Percentiles rank a stretch among this genome's conserved stretches.
Conservation (phyloP, 2,888 invertebrate species). For the Drosophila antonietae region DNA sequence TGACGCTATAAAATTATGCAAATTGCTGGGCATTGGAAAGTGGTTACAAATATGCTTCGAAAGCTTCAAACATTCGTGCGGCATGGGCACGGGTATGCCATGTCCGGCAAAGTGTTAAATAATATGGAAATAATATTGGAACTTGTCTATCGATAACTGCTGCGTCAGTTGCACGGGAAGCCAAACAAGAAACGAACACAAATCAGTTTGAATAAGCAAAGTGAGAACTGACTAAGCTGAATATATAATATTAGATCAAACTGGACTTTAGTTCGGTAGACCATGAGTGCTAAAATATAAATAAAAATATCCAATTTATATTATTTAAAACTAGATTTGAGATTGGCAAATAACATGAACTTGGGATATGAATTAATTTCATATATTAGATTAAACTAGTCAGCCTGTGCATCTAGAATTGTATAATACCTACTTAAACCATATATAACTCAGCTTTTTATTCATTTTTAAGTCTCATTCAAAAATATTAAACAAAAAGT, state of each 20-base stretch:
- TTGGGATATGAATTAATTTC: neutral
- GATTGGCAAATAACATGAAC: too few relatives aligned
- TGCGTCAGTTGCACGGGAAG: slow-evolving; percentile 13
- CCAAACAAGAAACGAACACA: neutral
- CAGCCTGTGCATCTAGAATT: neutral
- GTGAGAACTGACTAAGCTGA: neutral
- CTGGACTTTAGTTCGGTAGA: neutral
- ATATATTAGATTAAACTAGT: neutral
- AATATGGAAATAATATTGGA: slow-evolving; percentile 16
- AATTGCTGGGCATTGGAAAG: slow-evolving; percentile 59
- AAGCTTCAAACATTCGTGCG: slow-evolving; percentile 18
- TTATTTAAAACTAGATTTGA: neutral
- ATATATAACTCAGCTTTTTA: neutral
- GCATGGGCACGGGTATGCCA: slow-evolving; percentile 2
- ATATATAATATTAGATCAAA: neutral
- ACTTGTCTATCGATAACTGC: neutral
- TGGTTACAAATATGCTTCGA: slow-evolving; percentile 28
- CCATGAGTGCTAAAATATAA: neutral
- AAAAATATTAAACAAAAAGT: neutral
- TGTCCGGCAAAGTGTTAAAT: slow-evolving; percentile 25
- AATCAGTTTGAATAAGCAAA: neutral
- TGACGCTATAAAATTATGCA: slow-evolving; percentile 39
- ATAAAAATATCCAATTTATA: neutral
- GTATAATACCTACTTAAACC: neutral
- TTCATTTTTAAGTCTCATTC: too few relatives aligned